These are phyloP conservation scores for Cephus runcator DNA, from an alignment of 2,888 invertebrate genomes.

Conservation along the genomic window DNA sequence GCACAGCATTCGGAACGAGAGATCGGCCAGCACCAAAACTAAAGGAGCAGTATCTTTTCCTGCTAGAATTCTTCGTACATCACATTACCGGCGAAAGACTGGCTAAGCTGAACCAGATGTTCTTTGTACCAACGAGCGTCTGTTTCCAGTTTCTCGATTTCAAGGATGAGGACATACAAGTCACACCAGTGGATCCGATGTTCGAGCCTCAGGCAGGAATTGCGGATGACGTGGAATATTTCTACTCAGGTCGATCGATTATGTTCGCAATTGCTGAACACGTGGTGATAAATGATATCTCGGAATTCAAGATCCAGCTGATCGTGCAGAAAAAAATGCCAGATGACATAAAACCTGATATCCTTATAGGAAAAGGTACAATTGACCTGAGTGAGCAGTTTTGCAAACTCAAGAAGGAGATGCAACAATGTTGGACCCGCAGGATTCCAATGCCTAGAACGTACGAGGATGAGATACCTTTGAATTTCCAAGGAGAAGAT, in stretches of 20 bases:
- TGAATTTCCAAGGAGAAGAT: conserved; percentile 64
- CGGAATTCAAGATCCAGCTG: conserved; percentile 69
- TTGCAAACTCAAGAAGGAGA: conserved; percentile 69
- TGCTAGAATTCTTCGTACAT: conserved; percentile 74
- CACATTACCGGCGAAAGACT: conserved; percentile 58
- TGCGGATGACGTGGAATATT: conserved; percentile 51
- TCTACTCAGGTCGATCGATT: conserved; percentile 74
- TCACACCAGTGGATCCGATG: conserved; percentile 51
- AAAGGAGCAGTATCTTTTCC: conserved; percentile 65
- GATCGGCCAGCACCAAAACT: background rate
- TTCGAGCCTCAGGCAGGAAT: conserved; percentile 58
- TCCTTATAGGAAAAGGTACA: conserved; percentile 70
- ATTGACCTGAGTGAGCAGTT: conserved; percentile 74
- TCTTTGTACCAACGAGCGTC: conserved; percentile 68
- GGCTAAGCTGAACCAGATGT: conserved; percentile 54
- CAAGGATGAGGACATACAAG: conserved; percentile 61
- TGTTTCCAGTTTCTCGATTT: conserved; percentile 71
- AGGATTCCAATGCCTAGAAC: conserved; percentile 63
- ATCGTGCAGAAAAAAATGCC: conserved; percentile 71
- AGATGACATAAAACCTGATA: conserved; percentile 71
- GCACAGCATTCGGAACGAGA: conserved; percentile 7
- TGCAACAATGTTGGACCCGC: conserved; percentile 45
- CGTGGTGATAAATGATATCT: conserved; percentile 66
- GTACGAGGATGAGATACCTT: conserved; percentile 71
- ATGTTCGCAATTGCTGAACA: conserved; percentile 72